These are phyloP conservation scores for Agriopis marginaria DNA, from an alignment of 2,888 invertebrate species.

Conservation along the genomic window DNA sequence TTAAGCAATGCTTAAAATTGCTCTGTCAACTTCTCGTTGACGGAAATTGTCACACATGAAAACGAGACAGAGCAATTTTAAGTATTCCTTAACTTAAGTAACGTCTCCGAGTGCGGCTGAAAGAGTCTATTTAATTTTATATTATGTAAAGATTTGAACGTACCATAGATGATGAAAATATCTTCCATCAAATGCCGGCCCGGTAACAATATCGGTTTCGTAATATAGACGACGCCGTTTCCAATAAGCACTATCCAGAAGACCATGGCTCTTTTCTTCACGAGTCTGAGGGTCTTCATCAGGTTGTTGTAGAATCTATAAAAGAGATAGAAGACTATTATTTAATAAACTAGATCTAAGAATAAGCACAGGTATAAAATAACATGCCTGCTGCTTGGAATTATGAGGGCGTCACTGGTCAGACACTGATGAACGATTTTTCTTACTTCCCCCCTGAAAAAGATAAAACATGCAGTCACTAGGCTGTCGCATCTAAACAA, in stretches of 20 bases:
- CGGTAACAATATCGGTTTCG: slow-evolving; percentile 53
- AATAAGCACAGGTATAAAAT: background rate
- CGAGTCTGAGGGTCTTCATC: slow-evolving; percentile 48
- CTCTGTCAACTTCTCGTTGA: no score
- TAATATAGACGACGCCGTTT: slow-evolving; percentile 53
- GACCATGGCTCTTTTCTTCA: slow-evolving; percentile 60
- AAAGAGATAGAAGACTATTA: background rate
- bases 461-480: no score
- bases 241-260: slow-evolving; percentile 58
- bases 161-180: slow-evolving; percentile 53
- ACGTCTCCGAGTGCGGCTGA: no score
- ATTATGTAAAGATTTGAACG: background rate
- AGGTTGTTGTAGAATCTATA: slow-evolving; percentile 55
- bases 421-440: slow-evolving; percentile 53
- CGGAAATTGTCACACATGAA: no score
- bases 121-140: no score
- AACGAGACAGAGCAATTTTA: no score
- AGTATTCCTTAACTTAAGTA: no score
- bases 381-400: slow-evolving; percentile 38
- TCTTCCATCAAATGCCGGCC: slow-evolving; percentile 65
- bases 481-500: no score
- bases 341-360: background rate
- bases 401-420: slow-evolving; percentile 50
- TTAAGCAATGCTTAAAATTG: no score
- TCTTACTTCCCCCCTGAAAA: slow-evolving; percentile 52